Evolutionary conservation across 2,797 vertebrate species (phyloP), one percentile per base, ranked within the genome.

Genomic region (Philypnodon macrostomus): DNA sequence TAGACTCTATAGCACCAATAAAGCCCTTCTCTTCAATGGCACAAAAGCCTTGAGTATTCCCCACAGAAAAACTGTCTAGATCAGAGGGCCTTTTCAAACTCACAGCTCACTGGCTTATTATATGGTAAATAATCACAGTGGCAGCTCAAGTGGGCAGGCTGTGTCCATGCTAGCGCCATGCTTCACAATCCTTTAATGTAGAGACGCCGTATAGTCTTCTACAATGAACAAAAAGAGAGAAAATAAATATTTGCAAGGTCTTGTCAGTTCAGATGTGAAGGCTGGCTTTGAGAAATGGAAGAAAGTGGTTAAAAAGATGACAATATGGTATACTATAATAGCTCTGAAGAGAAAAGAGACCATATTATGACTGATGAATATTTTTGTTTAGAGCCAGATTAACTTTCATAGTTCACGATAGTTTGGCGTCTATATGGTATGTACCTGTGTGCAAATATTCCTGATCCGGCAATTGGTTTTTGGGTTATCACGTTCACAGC

Each of bases 101-200:
- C 33, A 44, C 70, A 59, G 64, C 45, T n/a, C 51, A 56, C 7
- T 52, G 32, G 32, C 55, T 38, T 44, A 23, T 75, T 78, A 65
- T 55, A 55, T 34, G 33, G 40, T 65, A 66, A 75, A 75, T 81
- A 72, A 70, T 63, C 67, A 37, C 64, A 68, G 55, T 63, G 27
- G 67, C 37, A 56, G 58, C 61, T 63, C 59, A 68, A 72, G 52
- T 27, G 5, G 23, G 19, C 58, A 35, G 49, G 46, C 54, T 67
- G 63, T 57, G 58, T 74, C 61, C 47, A 10, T 7, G 46, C 10
- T 37, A 41, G 50, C 57, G 41, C 26, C 17, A 39, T 26, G 39
- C 45, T 56, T 61, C 37, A 0, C 50, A 36, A 35, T 21, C 45
- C 45, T 75, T 74, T 73, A 47, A 65, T 66, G 47, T 52, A 14